Evolutionary conservation across 2,797 vertebrate species (phyloP), one percentile per base, ranked within the genome.

Genomic region (Etheostoma perlongum): DNA sequence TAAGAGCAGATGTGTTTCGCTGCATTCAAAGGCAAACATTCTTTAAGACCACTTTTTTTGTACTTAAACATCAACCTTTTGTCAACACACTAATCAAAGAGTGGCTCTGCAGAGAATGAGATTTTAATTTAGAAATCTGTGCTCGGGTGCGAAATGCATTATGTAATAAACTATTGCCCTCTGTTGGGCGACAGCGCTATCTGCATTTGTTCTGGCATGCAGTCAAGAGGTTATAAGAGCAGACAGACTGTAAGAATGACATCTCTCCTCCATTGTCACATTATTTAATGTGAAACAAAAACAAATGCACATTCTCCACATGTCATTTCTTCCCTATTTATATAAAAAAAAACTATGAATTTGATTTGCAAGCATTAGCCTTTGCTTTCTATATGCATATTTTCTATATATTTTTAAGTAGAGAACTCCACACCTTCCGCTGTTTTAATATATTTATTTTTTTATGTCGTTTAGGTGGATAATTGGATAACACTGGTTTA

Each of bases 401-500:
- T 74, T 11, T 67, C 64, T 67, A 47, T 83, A 75, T 83, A 72
- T 87, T 93, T 91, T 30, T 30, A 30, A 6, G 83, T 84, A 85
- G 84, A 85, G 86, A 86, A 91, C 88, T 92, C 92, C 80, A 91
- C 92, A 95, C 91, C 93, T 89, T 90, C 77, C 21, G 83, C 82
- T 89, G 88, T 86, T 82, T 85, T 88, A 30, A 30, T 30, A 6
- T 30, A 30, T 74, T 21, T 36, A 40, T 47, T 65, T 54, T 54
- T 93, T 69, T 93, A 96, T 94, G 93, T 95, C 94, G 93, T 96
- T 96, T 94, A 92, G 92, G 90, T 92, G 89, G 93, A 92, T 95
- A 96, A 96, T 95, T 95, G 94, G 95, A 95, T 96, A 95, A 96
- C 94, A 95, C 91, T 93, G 94, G 94, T 95, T 95, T 95, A 95